Evolutionary conservation across 2,113 vertebrate genomes (phyloP), one percentile per base, ranked within the genome.

Genomic region (Trogon melanurus): DNA sequence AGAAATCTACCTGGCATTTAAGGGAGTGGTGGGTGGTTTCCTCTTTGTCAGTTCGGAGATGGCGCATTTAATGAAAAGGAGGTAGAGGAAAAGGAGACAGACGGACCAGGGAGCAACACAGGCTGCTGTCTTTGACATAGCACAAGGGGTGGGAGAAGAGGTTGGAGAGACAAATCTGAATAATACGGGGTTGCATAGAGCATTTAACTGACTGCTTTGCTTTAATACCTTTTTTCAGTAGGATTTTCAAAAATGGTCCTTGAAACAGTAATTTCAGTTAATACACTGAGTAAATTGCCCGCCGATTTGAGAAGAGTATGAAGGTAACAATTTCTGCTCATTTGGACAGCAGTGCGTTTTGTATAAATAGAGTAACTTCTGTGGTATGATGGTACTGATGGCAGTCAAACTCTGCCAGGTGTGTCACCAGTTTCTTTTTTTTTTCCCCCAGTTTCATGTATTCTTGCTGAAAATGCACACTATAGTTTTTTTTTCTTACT

Each of bases 241-340:
- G 2, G 4, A 29, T 85, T 71, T 94, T 82, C 53, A 38, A 48
- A 70, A 85, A 60, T 57, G 74, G 60, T 45, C 23, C 79, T 86
- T 81, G 61, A 89, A 85, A 60, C 66, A 50, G 38, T 79, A 60
- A 61, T 93, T 97, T 91, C 45, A 44, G 3, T 91, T 74, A 65
- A 88, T 50, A 66, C 8, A 15, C 79, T 88, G 67, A 78, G 93
- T 94, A 79, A 7, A 57, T 82, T 73, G 76, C 65, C 79, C 85
- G 74, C 50, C 53, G 48, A 26, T 89, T 93, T 87, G 65, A 94
- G 66, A 48, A 86, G 36, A 62, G 61, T 78, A 66, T 54, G 22
- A 91, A 95, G 79, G 95, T 96, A 84, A 88, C 90, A 16, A 36
- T 22, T 85, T 91, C 41, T 85, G 89, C 85, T 94, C 61, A 27